Conservation (phyloP, 1,140 invertebrate species). For the Hormaphis cornu region DNA sequence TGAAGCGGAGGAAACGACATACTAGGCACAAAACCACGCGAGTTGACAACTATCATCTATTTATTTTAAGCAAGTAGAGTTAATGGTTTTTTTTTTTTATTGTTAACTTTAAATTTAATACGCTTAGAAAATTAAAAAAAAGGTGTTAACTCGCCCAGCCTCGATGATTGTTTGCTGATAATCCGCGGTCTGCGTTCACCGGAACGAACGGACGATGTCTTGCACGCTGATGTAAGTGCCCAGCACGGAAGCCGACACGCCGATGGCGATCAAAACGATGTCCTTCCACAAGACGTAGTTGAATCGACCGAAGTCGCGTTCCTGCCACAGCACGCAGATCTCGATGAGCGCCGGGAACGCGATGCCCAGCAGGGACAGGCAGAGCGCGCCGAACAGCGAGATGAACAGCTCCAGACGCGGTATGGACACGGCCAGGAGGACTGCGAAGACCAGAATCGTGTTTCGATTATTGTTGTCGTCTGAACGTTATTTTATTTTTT, state of each 20-base stretch:
- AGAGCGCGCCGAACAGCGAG: slow-evolving; percentile 71
- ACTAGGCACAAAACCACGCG: too few relatives aligned
- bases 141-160: too few relatives aligned
- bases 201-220: slow-evolving; percentile 47
- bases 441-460: slow-evolving; percentile 46
- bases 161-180: too few relatives aligned
- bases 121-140: too few relatives aligned
- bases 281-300: slow-evolving; percentile 54
- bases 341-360: slow-evolving; percentile 77
- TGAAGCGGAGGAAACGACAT: too few relatives aligned
- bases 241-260: slow-evolving; percentile 56
- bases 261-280: slow-evolving; percentile 56
- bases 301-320: slow-evolving; percentile 43
- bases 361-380: slow-evolving; percentile 66
- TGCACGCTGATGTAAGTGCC: slow-evolving; percentile 60
- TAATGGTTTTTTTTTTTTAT: too few relatives aligned
- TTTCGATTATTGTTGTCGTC: slow-evolving; percentile 18
- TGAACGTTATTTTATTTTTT: too few relatives aligned
- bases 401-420: slow-evolving; percentile 74
- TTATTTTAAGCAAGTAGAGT: too few relatives aligned
- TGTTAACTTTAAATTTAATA: too few relatives aligned
- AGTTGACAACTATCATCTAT: too few relatives aligned
- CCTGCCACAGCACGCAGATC: slow-evolving; percentile 51
- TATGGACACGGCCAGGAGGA: slow-evolving; percentile 59
- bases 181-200: background rate